Conservation (phyloP, 2,113 vertebrate genomes). For the Loxodonta africana region DNA sequence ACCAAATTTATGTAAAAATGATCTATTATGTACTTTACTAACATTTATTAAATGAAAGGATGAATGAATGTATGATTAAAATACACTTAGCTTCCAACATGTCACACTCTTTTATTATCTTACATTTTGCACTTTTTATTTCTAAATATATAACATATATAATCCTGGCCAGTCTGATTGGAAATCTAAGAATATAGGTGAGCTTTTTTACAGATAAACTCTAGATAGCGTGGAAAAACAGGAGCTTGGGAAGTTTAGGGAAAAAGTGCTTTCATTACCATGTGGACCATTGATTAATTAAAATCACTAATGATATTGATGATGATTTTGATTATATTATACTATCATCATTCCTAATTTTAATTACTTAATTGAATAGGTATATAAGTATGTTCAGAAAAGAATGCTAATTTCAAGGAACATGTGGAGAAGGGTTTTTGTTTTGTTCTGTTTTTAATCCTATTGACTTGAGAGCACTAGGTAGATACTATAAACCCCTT, state of each 20-base stretch:
- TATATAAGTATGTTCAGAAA: neutral
- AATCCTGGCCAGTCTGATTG: neutral
- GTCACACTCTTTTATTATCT: neutral
- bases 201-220: neutral
- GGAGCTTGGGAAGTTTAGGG: neutral
- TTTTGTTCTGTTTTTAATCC: neutral
- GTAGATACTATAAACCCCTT: neutral
- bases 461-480: neutral
- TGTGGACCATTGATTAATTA: neutral
- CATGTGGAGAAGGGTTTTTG: neutral
- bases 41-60: neutral
- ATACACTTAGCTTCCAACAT: neutral
- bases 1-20: neutral
- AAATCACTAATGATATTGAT: neutral
- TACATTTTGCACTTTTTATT: slow-evolving; percentile 12
- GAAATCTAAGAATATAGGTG: slow-evolving; percentile 5
- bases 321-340: neutral
- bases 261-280: neutral
- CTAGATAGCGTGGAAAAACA: neutral
- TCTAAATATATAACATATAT: neutral
- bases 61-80: neutral
- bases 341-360: neutral
- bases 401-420: slow-evolving; percentile 3
- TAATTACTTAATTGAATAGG: neutral
- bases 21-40: neutral